A percentile compares a stretch with the other conserved stretches of the same genome.
phyloP scores from a whole-genome alignment of 2,888 invertebrate genomes.

The Yponomeuta malinellus region DNA sequence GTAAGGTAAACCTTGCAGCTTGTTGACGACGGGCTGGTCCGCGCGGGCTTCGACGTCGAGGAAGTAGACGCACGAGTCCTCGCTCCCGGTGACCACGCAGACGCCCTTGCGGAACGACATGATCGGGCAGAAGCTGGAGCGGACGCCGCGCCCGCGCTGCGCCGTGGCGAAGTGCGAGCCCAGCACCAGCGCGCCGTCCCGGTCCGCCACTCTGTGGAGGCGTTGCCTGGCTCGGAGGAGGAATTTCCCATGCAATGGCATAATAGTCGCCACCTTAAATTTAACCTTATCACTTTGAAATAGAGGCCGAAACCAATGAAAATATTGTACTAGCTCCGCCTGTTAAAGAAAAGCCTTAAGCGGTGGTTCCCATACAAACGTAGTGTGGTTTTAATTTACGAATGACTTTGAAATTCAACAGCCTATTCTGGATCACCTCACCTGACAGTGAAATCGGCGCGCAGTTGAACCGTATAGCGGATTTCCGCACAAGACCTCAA shows the following conservation, averaged over 20 bases:
- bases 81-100: slow-evolving; percentile 86
- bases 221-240: neutral
- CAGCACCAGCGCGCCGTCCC: slow-evolving; percentile 79
- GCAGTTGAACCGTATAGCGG: slow-evolving; percentile 80
- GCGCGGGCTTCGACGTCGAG: slow-evolving; percentile 80
- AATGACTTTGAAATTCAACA: too few relatives aligned
- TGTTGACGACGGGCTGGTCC: slow-evolving; percentile 74
- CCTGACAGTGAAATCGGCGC: slow-evolving; percentile 72
- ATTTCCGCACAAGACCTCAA: slow-evolving; percentile 64
- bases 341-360: too few relatives aligned
- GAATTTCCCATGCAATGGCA: too few relatives aligned
- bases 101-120: slow-evolving; percentile 89
- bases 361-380: too few relatives aligned
- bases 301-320: too few relatives aligned
- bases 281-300: too few relatives aligned
- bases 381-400: too few relatives aligned
- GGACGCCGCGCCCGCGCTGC: slow-evolving; percentile 77
- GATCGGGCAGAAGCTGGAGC: slow-evolving; percentile 89
- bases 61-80: slow-evolving; percentile 87
- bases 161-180: slow-evolving; percentile 80
- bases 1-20: slow-evolving; percentile 63
- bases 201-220: slow-evolving; percentile 75
- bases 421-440: neutral
- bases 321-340: too few relatives aligned
- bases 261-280: too few relatives aligned